Conservation (phyloP, 2,797 vertebrate species). For the Phrynocephalus vlangalii region DNA sequence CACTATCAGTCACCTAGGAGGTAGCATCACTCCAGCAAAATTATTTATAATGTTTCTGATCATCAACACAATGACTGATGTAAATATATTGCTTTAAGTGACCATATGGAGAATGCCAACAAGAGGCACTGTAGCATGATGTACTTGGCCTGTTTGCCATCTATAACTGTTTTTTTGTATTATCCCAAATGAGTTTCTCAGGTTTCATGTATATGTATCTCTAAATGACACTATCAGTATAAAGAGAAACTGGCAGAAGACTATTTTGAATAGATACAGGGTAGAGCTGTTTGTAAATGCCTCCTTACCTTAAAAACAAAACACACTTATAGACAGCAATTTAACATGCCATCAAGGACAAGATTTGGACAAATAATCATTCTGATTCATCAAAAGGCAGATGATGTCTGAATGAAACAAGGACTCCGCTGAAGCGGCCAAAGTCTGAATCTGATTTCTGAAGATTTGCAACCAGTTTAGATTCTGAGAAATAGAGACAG, state of each 20-base stretch:
- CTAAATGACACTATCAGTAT: not conserved
- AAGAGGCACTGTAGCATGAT: too few relatives aligned
- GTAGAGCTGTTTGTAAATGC: not conserved
- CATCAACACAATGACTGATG: not conserved
- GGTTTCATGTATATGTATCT: not conserved
- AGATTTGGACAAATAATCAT: too few relatives aligned
- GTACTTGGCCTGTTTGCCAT: not conserved
- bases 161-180: too few relatives aligned
- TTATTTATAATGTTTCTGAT: not conserved
- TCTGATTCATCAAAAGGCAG: too few relatives aligned
- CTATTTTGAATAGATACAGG: not conserved
- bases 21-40: not conserved
- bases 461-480: too few relatives aligned
- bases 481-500: too few relatives aligned
- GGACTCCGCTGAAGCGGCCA: too few relatives aligned
- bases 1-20: not conserved
- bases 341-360: too few relatives aligned
- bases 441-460: too few relatives aligned
- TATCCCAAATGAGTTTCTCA: not conserved
- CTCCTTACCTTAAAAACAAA: too few relatives aligned
- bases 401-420: too few relatives aligned
- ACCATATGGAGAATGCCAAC: not conserved
- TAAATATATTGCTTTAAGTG: not conserved
- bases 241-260: not conserved
- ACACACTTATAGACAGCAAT: too few relatives aligned